phyloP scores from a whole-genome alignment of 2,888 invertebrate species.

The Fissipunctia ypsillon region DNA sequence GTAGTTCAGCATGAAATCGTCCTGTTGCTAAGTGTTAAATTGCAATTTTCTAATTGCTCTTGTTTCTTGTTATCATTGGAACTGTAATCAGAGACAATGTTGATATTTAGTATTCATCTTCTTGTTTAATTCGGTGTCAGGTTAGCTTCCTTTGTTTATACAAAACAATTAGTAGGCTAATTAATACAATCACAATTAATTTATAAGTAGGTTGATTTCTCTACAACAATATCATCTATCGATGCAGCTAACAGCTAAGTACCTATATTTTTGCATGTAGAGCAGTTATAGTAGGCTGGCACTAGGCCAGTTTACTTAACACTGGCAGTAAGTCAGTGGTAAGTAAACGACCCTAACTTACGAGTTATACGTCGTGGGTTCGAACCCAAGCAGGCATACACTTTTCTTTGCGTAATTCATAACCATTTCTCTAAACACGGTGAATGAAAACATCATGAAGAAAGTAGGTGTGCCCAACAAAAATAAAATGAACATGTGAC shows the following conservation, averaged over 20 bases:
- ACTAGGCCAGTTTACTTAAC: no score
- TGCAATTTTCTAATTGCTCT: no score
- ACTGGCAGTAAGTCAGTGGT: no score
- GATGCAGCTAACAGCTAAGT: no score
- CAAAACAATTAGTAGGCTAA: neutral
- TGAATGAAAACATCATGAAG: neutral
- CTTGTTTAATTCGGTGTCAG: slow-evolving; percentile 1
- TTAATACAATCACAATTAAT: neutral
- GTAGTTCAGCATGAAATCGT: neutral
- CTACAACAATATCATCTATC: no score
- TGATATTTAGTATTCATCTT: slow-evolving; percentile 9
- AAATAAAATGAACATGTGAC: neutral
- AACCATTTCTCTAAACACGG: no score
- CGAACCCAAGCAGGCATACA: neutral
- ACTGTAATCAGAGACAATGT: neutral
- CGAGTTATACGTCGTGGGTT: neutral
- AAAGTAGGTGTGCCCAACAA: neutral
- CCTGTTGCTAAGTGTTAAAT: neutral
- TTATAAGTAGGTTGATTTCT: neutral
- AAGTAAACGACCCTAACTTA: neutral
- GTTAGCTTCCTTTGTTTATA: slow-evolving; percentile 18
- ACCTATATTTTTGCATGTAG: neutral
- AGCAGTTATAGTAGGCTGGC: no score
- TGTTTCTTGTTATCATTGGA: slow-evolving; percentile 14
- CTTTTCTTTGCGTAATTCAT: neutral